These are phyloP conservation scores for Thunnus thynnus DNA, from an alignment of 2,113 vertebrate genomes.

Conservation along the genomic window DNA sequence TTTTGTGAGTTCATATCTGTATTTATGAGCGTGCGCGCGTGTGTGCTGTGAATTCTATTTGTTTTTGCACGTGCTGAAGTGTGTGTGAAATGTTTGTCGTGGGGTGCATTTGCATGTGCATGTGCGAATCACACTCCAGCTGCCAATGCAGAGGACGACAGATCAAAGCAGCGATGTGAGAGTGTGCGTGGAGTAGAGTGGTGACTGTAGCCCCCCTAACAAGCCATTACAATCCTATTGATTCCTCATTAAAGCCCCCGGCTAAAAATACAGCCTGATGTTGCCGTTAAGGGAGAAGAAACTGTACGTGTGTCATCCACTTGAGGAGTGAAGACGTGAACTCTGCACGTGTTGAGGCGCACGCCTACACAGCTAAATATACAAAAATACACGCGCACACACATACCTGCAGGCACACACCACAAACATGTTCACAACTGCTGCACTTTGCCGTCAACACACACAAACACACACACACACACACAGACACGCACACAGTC, in stretches of 20 bases:
- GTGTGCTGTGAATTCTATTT: neutral
- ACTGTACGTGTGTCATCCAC: conserved; percentile 45
- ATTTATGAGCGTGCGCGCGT: conserved; percentile 2
- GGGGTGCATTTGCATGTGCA: conserved; percentile 27
- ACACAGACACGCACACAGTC: conserved; percentile 32
- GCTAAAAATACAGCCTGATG: conserved; percentile 69
- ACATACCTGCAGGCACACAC: conserved; percentile 43
- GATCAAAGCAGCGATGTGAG: conserved; percentile 29
- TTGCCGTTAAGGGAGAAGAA: conserved; percentile 47
- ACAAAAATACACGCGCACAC: conserved; percentile 12
- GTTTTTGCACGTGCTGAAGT: conserved; percentile 35
- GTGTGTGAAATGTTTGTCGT: conserved; percentile 40
- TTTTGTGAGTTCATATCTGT: conserved; percentile 41
- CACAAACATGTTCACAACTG: conserved; percentile 38
- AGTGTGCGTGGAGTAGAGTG: conserved; percentile 8
- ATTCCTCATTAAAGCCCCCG: conserved; percentile 74
- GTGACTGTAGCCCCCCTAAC: conserved; percentile 49
- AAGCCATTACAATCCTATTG: conserved; percentile 75
- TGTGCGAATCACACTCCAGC: conserved; percentile 48
- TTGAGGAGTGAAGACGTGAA: conserved; percentile 52
- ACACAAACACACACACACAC: conserved; percentile 9
- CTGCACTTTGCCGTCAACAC: conserved; percentile 4
- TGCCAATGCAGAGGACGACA: conserved; percentile 49
- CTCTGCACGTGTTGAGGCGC: conserved; percentile 23
- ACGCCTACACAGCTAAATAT: conserved; percentile 55